Conservation (phyloP, 2,113 vertebrate genomes). For the Nipponia nippon region DNA sequence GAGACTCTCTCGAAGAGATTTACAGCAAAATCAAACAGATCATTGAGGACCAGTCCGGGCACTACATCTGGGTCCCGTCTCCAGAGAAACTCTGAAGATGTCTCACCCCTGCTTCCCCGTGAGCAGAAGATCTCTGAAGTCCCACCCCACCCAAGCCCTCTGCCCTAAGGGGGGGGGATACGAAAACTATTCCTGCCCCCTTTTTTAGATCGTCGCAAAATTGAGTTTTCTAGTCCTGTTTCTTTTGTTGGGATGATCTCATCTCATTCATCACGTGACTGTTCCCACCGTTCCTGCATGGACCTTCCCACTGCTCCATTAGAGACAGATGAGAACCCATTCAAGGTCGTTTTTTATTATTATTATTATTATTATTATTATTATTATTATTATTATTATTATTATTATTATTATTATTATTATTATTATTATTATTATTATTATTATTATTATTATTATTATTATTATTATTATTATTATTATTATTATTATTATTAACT, state of each 20-base stretch:
- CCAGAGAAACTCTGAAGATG: slow-evolving; percentile 97
- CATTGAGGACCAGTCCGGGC: slow-evolving; percentile 98
- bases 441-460: slow-evolving; percentile 57
- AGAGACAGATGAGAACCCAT: slow-evolving; percentile 79
- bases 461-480: slow-evolving; percentile 54
- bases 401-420: slow-evolving; percentile 68
- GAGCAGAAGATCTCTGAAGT: slow-evolving; percentile 75
- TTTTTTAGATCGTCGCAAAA: slow-evolving; percentile 94
- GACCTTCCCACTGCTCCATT: slow-evolving; percentile 81
- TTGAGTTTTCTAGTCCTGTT: slow-evolving; percentile 99
- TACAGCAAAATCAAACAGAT: slow-evolving; percentile 99
- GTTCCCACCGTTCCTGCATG: slow-evolving; percentile 92
- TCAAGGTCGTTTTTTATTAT: slow-evolving; percentile 79
- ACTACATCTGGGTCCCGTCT: slow-evolving; percentile 99
- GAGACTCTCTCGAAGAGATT: slow-evolving; percentile 98
- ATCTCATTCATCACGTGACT: slow-evolving; percentile 92
- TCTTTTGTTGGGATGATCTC: slow-evolving; percentile 88
- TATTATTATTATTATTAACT: slow-evolving; percentile 72
- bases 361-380: slow-evolving; percentile 66
- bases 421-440: slow-evolving; percentile 55
- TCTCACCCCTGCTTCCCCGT: slow-evolving; percentile 69
- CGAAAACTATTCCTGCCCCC: slow-evolving; percentile 79
- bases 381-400: slow-evolving; percentile 67
- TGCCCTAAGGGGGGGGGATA: slow-evolving; percentile 64
- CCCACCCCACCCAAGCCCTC: slow-evolving; percentile 76